Evolutionary conservation across 2,888 invertebrate genomes (phyloP), one percentile per base, ranked within the genome.

Genomic region (Apamea monoglypha): DNA sequence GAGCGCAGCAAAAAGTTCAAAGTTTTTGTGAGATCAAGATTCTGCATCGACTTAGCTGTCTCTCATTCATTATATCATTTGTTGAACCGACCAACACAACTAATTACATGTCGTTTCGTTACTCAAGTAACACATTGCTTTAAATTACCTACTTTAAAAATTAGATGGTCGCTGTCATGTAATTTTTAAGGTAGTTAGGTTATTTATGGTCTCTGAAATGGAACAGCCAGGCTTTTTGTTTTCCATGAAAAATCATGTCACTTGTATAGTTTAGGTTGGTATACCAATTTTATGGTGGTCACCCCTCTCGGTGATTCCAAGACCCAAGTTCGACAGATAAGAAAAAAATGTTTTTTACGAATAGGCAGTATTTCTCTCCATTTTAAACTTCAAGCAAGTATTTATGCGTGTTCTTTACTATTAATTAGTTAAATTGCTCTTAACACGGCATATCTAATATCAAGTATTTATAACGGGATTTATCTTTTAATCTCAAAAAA

Each of bases 381-480:
- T 47, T 61, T 71, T 3, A 56, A 59, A 44, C 4, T 14, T 59
- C 36, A 36, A 70, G 16, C 32, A 66, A 70, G 44, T 50, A 72
- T 40, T 80, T 16, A 53, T 56, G 76, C 85, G 81, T 85, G 88
- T 56, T 73, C 63, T 75, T 84, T 72, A 69, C 61, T 75, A 63
- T 75, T 70, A 63, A 75, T 80, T 77, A 74, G 47, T 68, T 80
- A 76, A 75, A 87, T 64, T 75, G 85, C 72, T 75, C 64, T 63
- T 85, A 81, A 81, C 85, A 84, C 83, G 74, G 80, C 82, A 70
- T 84, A 82, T 76, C 82, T 71, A 83, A 83, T 78, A 81, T 83
- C 69, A 69, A 81, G 73, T 82, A 78, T 83, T 86, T 73, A 72
- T 78, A 88, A 84, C 90, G 88, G 90, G 74, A 80, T 76, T 84